A percentile compares a stretch with the other conserved stretches of the same genome.
phyloP scores from a whole-genome alignment of 2,888 invertebrate species.

The Xestia xanthographa region DNA sequence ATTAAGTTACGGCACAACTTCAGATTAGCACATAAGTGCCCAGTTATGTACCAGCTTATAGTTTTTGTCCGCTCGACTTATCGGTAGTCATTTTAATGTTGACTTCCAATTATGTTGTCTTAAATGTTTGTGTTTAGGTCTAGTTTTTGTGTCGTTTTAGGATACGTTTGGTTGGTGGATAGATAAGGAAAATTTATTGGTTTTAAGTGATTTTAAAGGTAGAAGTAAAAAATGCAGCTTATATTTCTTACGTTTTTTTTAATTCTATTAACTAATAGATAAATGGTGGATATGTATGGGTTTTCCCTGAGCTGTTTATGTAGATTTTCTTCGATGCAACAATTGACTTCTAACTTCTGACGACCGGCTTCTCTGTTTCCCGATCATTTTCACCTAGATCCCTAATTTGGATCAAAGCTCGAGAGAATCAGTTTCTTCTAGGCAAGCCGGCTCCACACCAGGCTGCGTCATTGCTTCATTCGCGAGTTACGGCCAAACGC shows the following conservation, averaged over 20 bases:
- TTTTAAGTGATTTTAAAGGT: not conserved
- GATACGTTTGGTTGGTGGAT: not conserved
- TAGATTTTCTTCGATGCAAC: not conserved
- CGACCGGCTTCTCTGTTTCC: too few relatives aligned
- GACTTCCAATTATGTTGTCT: conserved; percentile 53
- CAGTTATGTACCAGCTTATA: conserved; percentile 68
- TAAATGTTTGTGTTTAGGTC: conserved; percentile 30
- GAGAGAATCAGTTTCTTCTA: not conserved
- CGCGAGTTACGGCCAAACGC: too few relatives aligned
- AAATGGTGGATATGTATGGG: not conserved
- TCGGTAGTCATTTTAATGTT: conserved; percentile 52
- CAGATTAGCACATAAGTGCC: conserved; percentile 83
- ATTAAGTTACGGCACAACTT: conserved; percentile 78
- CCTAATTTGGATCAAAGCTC: not conserved
- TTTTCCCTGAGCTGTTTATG: not conserved
- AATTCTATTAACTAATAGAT: not conserved
- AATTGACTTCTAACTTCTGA: not conserved
- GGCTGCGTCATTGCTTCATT: too few relatives aligned
- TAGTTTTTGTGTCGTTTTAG: conserved; percentile 25
- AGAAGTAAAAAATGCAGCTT: not conserved
- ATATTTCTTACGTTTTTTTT: not conserved
- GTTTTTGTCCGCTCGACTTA: conserved; percentile 62
- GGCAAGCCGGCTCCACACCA: too few relatives aligned
- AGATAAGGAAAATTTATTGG: not conserved
- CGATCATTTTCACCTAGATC: not conserved